Evolutionary conservation across 23 tunicate species (phyloP), one percentile per base, ranked within the genome.

Genomic region (Phallusia fumigata): DNA sequence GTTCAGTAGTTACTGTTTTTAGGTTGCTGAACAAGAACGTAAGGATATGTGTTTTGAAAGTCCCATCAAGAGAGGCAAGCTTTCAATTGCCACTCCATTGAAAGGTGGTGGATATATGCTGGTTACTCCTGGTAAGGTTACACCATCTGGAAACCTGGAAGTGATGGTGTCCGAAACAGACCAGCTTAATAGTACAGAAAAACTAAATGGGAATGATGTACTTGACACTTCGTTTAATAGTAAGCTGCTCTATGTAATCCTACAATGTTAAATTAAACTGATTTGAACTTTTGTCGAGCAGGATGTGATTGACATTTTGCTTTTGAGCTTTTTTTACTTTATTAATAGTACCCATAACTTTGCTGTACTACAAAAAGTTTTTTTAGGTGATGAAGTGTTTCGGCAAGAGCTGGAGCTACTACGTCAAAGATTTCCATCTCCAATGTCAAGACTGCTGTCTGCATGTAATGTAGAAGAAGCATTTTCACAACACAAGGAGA

Each of bases 381-480:
- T 22, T 18, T 80, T 32, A 87, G 91, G 76, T 53, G 91, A 87
- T 83, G 86, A 87, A 65, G 83, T 87, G 35, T 87, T 87, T 76
- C 85, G 86, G 36, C 64, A 87, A 64, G 91, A 87, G 64, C 72
- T 87, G 31, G 91, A 87, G 44, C 82, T 80, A 13, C 78, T 87
- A 26, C 82, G 91, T 5, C 74, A 87, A 75, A 64, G 91, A 64
- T 87, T 87, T 75, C 91, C 91, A 2, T 87, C 91, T 76, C 91
- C 91, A 12, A 87, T 87, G 91, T 87, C 91, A 12, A 47, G 91
- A 45, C 74, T 87, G 13, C 52, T 87, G 35, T 87, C 91, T 26
- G 91, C 91, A 28, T 87, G 91, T 32, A 87, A 87, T 81, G 91
- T 87, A 18, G 81, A 87, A 44, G 51, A 87, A 40, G 91, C 91